A percentile compares a stretch with the other conserved stretches of the same genome.
These are phyloP conservation scores for Plebejus anna DNA, from an alignment of 2,888 invertebrate species.

Conservation along the genomic window DNA sequence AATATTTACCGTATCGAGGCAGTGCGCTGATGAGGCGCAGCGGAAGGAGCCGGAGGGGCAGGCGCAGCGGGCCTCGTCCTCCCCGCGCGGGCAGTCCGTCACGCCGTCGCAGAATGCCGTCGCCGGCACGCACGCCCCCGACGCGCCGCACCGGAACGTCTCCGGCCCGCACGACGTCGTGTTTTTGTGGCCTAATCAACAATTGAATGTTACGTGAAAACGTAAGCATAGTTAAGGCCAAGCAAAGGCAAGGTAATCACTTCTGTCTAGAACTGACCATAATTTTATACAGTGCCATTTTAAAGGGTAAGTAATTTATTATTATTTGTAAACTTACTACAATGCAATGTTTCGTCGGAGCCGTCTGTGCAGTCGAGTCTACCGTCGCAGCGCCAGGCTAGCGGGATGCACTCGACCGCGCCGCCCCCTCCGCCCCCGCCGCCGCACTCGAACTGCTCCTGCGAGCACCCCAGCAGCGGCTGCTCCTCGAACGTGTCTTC, in stretches of 20 bases:
- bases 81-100: slow-evolving; percentile 83
- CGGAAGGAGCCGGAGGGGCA: slow-evolving; percentile 56
- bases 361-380: slow-evolving; percentile 87
- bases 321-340: slow-evolving; percentile 32
- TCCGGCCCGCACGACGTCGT: slow-evolving; percentile 77
- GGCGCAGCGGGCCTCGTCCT: slow-evolving; percentile 78
- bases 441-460: slow-evolving; percentile 82
- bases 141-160: slow-evolving; percentile 82
- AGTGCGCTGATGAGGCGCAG: slow-evolving; percentile 49
- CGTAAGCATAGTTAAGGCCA: background rate
- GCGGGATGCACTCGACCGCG: slow-evolving; percentile 84
- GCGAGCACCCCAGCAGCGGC: slow-evolving; percentile 61
- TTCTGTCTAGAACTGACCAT: background rate
- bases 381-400: slow-evolving; percentile 83
- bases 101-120: slow-evolving; percentile 85
- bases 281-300: background rate
- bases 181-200: slow-evolving; percentile 55
- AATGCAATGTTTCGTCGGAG: slow-evolving; percentile 80
- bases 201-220: background rate
- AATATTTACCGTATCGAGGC: slow-evolving; percentile 37
- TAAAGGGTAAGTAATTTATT: too few species aligned
- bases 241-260: background rate
- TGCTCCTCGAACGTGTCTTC: slow-evolving; percentile 39
- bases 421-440: slow-evolving; percentile 79
- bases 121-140: slow-evolving; percentile 82